Evolutionary conservation across 2,888 invertebrate genomes (phyloP).

Genomic region (Minunthozetes semirufus): DNA sequence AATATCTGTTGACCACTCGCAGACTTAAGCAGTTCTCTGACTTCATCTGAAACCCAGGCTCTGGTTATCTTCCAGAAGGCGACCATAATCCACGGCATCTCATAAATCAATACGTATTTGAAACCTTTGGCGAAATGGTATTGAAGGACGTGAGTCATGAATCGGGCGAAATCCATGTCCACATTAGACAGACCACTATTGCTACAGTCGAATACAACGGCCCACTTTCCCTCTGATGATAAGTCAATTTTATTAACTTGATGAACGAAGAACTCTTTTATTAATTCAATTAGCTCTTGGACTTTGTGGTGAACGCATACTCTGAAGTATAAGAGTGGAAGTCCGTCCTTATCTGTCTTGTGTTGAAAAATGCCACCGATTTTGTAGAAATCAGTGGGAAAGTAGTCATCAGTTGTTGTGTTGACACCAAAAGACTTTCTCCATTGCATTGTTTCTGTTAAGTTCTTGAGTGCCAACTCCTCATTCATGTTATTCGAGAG

Average conservation of each 20-base stretch:
- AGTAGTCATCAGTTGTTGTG: slow-evolving; percentile 25
- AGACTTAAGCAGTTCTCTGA: slow-evolving; percentile 9
- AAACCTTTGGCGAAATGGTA: slow-evolving; percentile 18
- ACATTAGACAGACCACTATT: slow-evolving; percentile 20
- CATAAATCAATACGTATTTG: slow-evolving; percentile 31
- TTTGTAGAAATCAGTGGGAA: slow-evolving; percentile 31
- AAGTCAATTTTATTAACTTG: slow-evolving; percentile 16
- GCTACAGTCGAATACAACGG: background rate
- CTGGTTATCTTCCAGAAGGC: slow-evolving; percentile 26
- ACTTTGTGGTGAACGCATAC: slow-evolving; percentile 27
- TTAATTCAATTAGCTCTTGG: background rate
- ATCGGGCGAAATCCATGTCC: slow-evolving; percentile 29
- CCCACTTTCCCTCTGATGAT: background rate
- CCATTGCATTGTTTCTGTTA: background rate
- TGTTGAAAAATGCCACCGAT: slow-evolving; percentile 20
- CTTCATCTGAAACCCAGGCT: slow-evolving; percentile 23
- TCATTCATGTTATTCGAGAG: background rate
- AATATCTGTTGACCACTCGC: slow-evolving; percentile 14
- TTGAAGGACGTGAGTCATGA: slow-evolving; percentile 3
- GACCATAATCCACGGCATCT: slow-evolving; percentile 31
- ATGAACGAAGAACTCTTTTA: slow-evolving; percentile 27
- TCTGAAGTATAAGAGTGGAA: slow-evolving; percentile 16
- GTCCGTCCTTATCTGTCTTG: slow-evolving; percentile 8
- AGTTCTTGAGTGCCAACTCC: slow-evolving; percentile 12
- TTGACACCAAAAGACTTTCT: slow-evolving; percentile 17